Evolutionary conservation across 2,888 invertebrate species (phyloP).

Genomic region (Entomobrya multifasciata): DNA sequence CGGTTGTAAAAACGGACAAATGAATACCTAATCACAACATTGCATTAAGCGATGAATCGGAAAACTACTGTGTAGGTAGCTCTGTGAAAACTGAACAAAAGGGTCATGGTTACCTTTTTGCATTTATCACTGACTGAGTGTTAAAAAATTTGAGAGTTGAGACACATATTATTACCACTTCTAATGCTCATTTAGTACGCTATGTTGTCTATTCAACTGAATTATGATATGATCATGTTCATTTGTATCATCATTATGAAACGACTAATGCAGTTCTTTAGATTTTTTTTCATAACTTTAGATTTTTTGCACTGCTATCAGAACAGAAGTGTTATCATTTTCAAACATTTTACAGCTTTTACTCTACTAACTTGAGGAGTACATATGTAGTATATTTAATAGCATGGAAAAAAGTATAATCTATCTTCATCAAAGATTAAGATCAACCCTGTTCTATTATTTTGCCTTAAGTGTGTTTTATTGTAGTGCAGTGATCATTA

Average conservation of each 20-base stretch:
- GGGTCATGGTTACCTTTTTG: no score
- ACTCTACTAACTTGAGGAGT: background rate
- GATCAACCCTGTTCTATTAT: constrained; percentile 62
- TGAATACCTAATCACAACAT: no score
- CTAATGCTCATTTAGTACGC: background rate
- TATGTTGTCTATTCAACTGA: constrained; percentile 17
- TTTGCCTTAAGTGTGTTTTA: background rate
- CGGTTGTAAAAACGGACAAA: no score
- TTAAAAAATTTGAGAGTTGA: background rate
- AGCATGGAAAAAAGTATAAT: background rate
- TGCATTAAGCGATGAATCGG: no score
- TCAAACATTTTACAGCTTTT: background rate
- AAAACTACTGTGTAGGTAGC: background rate
- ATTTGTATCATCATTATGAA: constrained; percentile 40
- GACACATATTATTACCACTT: constrained; percentile 27
- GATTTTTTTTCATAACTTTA: no score
- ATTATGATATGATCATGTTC: constrained; percentile 31
- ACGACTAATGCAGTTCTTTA: constrained; percentile 47
- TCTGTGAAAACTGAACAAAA: background rate
- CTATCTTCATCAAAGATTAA: constrained; percentile 54
- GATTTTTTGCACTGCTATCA: no score
- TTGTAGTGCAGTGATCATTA: constrained; percentile 16
- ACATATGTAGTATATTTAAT: no score
- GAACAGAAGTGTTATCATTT: background rate
- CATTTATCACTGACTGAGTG: no score